Conservation (phyloP, 1,140 invertebrate genomes). For the Lasioglossum albipes region DNA sequence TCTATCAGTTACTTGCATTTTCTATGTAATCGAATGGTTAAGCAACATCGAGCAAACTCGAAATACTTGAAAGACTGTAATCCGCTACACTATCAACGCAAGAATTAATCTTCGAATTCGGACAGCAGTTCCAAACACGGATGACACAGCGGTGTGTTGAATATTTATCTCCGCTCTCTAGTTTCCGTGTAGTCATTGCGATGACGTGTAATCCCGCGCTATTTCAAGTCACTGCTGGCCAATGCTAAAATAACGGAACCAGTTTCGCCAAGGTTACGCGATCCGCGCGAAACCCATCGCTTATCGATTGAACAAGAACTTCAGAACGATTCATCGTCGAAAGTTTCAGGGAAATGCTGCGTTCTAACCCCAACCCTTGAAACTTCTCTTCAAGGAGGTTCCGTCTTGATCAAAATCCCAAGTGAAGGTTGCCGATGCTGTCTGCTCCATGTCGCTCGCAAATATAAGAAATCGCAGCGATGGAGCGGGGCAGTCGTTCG, state of each 20-base stretch:
- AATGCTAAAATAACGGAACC: not conserved
- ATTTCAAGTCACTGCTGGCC: not conserved
- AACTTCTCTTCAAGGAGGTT: not conserved
- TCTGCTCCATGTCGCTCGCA: not conserved
- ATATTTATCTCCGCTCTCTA: not conserved
- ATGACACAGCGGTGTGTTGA: too few species aligned
- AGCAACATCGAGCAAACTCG: too few species aligned
- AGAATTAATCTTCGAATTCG: too few species aligned
- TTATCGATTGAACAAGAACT: not conserved
- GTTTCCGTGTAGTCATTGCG: not conserved
- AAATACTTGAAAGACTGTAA: too few species aligned
- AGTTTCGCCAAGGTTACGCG: slow-evolving; percentile 9
- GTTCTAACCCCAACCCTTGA: not conserved
- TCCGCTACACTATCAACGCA: too few species aligned
- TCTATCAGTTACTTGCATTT: too few species aligned
- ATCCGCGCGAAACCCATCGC: not conserved
- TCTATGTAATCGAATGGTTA: too few species aligned
- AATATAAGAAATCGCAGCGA: not conserved
- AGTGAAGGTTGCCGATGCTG: not conserved
- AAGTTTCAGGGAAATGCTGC: slow-evolving; percentile 4
- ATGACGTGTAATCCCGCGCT: too few species aligned
- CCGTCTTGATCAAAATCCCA: not conserved
- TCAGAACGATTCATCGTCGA: not conserved
- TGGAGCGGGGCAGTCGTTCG: slow-evolving; percentile 12
- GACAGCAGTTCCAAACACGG: too few species aligned